A percentile compares a stretch with the other conserved stretches of the same genome.
Evolutionary conservation across 92 coral and sea anemone genomes (phyloP).

Genomic region (Phymanthus crucifer): DNA sequence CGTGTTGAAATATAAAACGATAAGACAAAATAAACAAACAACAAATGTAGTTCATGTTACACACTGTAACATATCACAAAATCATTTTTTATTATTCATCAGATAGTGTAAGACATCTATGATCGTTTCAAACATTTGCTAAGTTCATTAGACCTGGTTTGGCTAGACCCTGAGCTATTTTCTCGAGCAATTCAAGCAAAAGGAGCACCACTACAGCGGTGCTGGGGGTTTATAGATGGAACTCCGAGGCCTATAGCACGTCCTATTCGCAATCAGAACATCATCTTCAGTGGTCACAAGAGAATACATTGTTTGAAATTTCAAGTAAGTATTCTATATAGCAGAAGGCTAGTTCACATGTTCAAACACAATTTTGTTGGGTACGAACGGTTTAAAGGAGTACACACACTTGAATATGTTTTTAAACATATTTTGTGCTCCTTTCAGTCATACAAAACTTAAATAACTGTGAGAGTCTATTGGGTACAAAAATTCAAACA

Average conservation of each 20-base stretch:
- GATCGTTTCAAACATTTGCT: conserved; percentile 46
- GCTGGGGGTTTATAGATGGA: conserved; percentile 76
- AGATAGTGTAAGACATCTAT: conserved; percentile 47
- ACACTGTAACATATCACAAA: no score
- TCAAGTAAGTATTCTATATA: conserved; percentile 37
- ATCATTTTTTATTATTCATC: not conserved
- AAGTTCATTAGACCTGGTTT: conserved; percentile 39
- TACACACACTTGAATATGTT: no score
- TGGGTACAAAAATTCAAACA: no score
- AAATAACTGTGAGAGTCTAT: no score
- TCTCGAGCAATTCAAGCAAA: conserved; percentile 43
- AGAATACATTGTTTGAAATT: conserved; percentile 62
- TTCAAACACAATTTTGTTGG: no score
- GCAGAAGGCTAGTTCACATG: no score
- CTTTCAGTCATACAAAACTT: no score
- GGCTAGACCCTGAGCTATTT: conserved; percentile 60
- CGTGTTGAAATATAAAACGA: no score
- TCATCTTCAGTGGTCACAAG: conserved; percentile 69
- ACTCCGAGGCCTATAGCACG: conserved; percentile 54
- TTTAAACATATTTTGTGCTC: no score
- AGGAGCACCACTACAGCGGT: conserved; percentile 54
- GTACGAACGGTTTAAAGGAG: no score
- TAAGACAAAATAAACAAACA: no score
- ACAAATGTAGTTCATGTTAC: no score
- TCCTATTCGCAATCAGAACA: conserved; percentile 51